Evolutionary conservation across 1,140 invertebrate genomes (phyloP), one percentile per base, ranked within the genome.

Genomic region (Venturia canescens): DNA sequence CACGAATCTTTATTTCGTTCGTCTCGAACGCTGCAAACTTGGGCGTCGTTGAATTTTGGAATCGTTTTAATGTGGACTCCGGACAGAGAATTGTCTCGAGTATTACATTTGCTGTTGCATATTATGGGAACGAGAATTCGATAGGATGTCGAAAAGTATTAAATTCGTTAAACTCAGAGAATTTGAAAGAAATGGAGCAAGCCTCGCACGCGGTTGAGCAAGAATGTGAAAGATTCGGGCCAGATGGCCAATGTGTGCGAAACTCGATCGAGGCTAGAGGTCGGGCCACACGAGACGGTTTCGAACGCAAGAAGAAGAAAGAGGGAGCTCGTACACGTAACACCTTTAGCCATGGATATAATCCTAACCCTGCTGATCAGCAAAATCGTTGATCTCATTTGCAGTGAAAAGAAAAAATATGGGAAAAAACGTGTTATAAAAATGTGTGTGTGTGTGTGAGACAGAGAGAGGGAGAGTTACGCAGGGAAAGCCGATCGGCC

Each of bases 331-430:
- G 23, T 23, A 60, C 11, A 21, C 9, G 21, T 60, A 60, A 60
- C 23, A 23, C n/a, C 16, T 60, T 23, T 60, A 23, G n/a, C 21
- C 57, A 11, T 21, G n/a, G 16, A 60, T 78, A 78, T 78, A 63
- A 72, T 38, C 67, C 66, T 84, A 83, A 84, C 83, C 81, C 83
- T 88, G 89, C 89, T 87, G 89, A 92, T 92, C 90, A 89, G 84
- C 88, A 87, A 84, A 90, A 90, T 90, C 87, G 86, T 84, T 90
- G 89, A 92, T 91, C 89, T 89, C 87, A 91, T 92, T 92, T 91
- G 90, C 89, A 86, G 82, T 27, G 15, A 50, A 34, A 18, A 13
- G 48, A 50, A 18, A 50, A 50, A 50, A 18, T 7, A 18, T 7
- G 48, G 48, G 11, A 50, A 18, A 50, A 18, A 50, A 18, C 4